Evolutionary conservation across 2,797 vertebrate genomes (phyloP), one percentile per base, ranked within the genome.

Genomic region (Eospalax fontanierii): DNA sequence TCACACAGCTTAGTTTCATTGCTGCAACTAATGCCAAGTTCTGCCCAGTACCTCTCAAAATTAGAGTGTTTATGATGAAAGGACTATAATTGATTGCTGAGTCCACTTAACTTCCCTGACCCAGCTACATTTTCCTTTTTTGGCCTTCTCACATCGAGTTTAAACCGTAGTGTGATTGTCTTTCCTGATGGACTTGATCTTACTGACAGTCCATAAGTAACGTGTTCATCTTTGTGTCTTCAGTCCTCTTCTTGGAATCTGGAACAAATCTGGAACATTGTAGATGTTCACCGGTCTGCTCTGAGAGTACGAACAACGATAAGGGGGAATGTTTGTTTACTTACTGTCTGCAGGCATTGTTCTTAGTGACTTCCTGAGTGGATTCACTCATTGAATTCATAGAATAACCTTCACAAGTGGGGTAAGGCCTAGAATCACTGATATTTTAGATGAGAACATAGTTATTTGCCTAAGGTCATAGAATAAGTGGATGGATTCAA

Each of bases 211-310:
- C 92, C 28, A 21, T 74, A 90, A 65, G n/a, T 82, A 15, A 79
- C 86, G 92, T 76, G 43, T 68, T 87, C 18, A 70, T 43, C 85
- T 93, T 94, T 79, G 40, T 73, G 10, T 89, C 59, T 33, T 90
- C 19, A 65, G 50, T 22, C 85, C 16, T 71, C 75, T 89, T 68
- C n/a, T 43, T 30, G 26, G 21, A 76, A 82, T 75, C 43, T 86
- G 61, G 19, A 46, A 95, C 24, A 40, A 76, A 82, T 75, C 43
- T 86, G 61, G 19, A 46, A 95, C 24, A 40, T 38, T 76, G n/a
- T 54, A 81, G 70, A 73, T 93, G 35, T 18, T 85, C 30, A 19
- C 66, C 89, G 79, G 30, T 78, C 22, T 86, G 92, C 82, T 19
- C 40, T 54, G 54, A 80, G 15, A 2, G 10, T 30, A 21, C 70